These are phyloP conservation scores for Morinoia aosen DNA, from an alignment of 2,888 invertebrate genomes.

Conservation along the genomic window DNA sequence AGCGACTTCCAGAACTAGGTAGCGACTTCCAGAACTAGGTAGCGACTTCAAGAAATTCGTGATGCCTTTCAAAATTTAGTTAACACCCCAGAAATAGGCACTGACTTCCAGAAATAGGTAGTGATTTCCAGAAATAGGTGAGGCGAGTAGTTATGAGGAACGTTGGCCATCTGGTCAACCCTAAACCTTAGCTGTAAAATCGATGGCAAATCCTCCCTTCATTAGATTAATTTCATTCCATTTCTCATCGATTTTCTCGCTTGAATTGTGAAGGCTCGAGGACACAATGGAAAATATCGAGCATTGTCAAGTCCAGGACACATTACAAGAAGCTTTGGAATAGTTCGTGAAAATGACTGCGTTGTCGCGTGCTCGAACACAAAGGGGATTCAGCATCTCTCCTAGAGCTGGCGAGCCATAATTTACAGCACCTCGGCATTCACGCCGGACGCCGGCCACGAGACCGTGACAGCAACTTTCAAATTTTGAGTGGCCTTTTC, in stretches of 20 bases:
- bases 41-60: too few species aligned
- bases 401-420: neutral
- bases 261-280: conserved; percentile 15
- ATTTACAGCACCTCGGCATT: conserved; percentile 23
- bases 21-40: too few species aligned
- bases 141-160: neutral
- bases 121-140: neutral
- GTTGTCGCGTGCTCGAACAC: neutral
- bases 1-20: too few species aligned
- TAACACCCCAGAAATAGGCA: too few species aligned
- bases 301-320: conserved; percentile 39
- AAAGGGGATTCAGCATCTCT: neutral
- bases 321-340: conserved; percentile 33
- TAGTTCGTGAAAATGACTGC: conserved; percentile 30
- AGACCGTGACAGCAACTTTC: neutral
- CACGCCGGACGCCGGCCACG: neutral
- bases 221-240: conserved; percentile 49
- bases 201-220: conserved; percentile 46
- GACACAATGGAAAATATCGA: conserved; percentile 30
- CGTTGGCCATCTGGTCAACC: neutral
- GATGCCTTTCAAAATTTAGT: too few species aligned
- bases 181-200: conserved; percentile 6
- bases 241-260: conserved; percentile 49
- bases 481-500: neutral
- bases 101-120: too few species aligned